phyloP scores from a whole-genome alignment of 2,888 invertebrate genomes.

The Biston betularia region DNA sequence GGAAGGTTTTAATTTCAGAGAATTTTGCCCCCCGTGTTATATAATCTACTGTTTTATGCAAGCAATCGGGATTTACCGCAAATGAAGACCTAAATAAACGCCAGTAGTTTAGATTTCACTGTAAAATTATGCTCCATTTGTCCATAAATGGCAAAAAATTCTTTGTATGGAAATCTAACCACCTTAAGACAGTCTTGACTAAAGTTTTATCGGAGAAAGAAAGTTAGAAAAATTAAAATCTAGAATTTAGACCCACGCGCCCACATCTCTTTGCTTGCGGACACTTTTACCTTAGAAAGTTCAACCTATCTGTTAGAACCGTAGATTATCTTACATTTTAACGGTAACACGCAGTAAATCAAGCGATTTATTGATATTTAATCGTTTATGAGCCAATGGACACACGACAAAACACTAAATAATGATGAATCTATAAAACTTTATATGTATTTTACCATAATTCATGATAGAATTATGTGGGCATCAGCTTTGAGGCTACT shows the following conservation, averaged over 20 bases:
- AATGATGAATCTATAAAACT: slow-evolving; percentile 25
- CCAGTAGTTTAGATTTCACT: too few relatives aligned
- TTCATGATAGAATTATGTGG: slow-evolving; percentile 12
- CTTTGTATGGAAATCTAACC: too few relatives aligned
- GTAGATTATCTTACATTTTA: slow-evolving; percentile 41
- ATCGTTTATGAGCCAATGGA: slow-evolving; percentile 32
- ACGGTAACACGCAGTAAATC: slow-evolving; percentile 42
- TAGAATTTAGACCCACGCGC: neutral
- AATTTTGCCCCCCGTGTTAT: too few relatives aligned
- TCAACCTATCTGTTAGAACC: slow-evolving; percentile 33
- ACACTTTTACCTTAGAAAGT: slow-evolving; percentile 30
- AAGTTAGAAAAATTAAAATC: neutral
- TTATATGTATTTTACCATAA: slow-evolving; percentile 17
- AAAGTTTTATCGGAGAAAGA: neutral
- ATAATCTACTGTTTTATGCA: too few relatives aligned
- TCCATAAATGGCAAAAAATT: too few relatives aligned
- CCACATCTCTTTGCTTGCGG: slow-evolving; percentile 1
- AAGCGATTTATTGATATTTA: slow-evolving; percentile 40
- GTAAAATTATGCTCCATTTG: too few relatives aligned
- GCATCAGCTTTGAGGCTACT: neutral
- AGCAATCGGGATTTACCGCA: too few relatives aligned
- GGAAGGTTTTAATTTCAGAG: too few relatives aligned
- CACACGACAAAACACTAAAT: slow-evolving; percentile 26
- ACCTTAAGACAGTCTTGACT: too few relatives aligned
- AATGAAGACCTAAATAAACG: too few relatives aligned